Evolutionary conservation across 1,140 invertebrate species (phyloP), one percentile per base, ranked within the genome.

Genomic region (Caenorhabditis tropicalis): DNA sequence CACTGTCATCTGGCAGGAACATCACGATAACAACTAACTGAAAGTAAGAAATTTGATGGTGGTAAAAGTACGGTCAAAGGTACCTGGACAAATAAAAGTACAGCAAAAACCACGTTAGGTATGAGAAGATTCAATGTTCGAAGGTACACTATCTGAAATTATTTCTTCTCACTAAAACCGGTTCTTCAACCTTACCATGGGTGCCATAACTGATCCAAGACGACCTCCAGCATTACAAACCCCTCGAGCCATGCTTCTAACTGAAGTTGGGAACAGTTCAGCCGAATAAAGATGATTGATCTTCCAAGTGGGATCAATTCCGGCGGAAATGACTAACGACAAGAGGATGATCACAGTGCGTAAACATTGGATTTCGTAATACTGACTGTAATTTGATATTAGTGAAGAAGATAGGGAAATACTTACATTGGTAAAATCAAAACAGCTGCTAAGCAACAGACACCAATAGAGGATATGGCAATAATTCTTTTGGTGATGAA

Each of bases 201-300:
- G 86, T 1, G 86, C 86, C 24, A 87, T n/a, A 19, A 87, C 86
- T 6, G 48, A 53, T 24, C 86, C 86, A 16, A 87, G 29, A 24
- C 86, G 31, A 2, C 80, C 85, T n/a, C 82, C 86, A 7, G 82
- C 56, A 51, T 85, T 87, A 60, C 86, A 87, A 27, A 87, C 27
- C 2, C 56, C 86, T 24, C 86, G 29, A 12, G 86, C 86, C 86
- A 87, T 87, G 48, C 79, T 87, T 56, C 86, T 79, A 12, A 87
- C 82, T 16, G 70, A 43, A 2, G 86, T 87, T 27, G 86, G 86
- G 53, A 87, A 87, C 15, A 87, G 82, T 29, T 87, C 86, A 0
- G 86, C 79, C 1, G 86, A 87, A 58, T 87, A 87, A 29, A 87
- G 83, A 70, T 87, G 86, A 27, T 70, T 65, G 49, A 87, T 82